These are phyloP conservation scores for Hydriomena furcata DNA, from an alignment of 2,888 invertebrate species.

Conservation along the genomic window DNA sequence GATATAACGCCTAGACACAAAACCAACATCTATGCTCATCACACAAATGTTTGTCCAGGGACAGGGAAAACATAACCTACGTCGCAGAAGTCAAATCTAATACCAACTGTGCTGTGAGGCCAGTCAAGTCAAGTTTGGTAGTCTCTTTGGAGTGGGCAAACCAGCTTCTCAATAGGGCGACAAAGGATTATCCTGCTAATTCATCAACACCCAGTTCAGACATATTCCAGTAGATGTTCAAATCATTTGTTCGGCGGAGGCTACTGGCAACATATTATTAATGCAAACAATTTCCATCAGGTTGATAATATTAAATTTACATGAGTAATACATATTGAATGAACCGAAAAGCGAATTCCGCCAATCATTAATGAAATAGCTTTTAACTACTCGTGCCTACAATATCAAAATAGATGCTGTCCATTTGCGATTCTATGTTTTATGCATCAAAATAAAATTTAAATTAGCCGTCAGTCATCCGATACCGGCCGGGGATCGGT, in stretches of 20 bases:
- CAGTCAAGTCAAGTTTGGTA: too few species aligned
- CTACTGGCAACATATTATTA: too few species aligned
- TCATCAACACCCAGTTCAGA: too few species aligned
- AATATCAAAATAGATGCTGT: conserved; percentile 23
- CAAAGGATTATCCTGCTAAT: too few species aligned
- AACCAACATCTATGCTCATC: too few species aligned
- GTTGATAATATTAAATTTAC: not conserved
- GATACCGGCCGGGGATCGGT: conserved; percentile 18
- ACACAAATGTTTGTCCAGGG: too few species aligned
- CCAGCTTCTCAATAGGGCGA: too few species aligned
- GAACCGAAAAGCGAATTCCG: not conserved
- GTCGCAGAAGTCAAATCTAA: too few species aligned
- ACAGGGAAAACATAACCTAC: too few species aligned
- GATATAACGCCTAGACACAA: too few species aligned
- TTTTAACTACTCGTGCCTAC: conserved; percentile 13
- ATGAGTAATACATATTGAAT: not conserved
- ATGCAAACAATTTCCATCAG: not conserved
- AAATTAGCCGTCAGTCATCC: conserved; percentile 33
- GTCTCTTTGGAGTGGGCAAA: too few species aligned
- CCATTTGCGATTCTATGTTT: conserved; percentile 33
- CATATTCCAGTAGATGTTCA: not conserved
- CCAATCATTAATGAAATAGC: conserved; percentile 1
- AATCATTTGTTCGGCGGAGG: not conserved
- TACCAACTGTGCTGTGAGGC: too few species aligned
- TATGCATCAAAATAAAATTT: conserved; percentile 37